Conservation (phyloP, 2,888 invertebrate genomes). For the Frankliniella fusca region DNA sequence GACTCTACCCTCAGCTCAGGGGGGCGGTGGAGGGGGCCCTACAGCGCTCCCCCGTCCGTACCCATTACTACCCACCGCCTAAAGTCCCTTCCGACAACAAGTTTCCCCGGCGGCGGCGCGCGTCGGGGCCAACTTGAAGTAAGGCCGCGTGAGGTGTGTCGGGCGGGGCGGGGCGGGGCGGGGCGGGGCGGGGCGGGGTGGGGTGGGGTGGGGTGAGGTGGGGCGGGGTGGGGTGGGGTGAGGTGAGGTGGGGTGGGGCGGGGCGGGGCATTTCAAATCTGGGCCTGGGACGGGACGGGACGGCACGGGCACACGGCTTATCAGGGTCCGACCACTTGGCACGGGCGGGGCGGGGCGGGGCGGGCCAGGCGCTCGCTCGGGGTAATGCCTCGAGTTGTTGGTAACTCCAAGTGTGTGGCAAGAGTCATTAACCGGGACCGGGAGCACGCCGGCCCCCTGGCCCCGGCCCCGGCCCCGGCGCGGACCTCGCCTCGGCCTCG, state of each 20-base stretch:
- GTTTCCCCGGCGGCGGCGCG: no score
- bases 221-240: background rate
- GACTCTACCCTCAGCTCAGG: no score
- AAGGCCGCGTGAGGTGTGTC: no score
- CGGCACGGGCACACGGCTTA: slow-evolving; percentile 36
- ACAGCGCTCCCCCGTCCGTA: no score
- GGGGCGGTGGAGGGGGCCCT: no score
- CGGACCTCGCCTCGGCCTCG: background rate
- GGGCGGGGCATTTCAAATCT: background rate
- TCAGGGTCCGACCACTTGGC: background rate
- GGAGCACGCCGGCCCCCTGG: background rate
- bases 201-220: no score
- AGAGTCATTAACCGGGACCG: slow-evolving; percentile 38
- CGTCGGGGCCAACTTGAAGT: no score
- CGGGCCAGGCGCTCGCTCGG: slow-evolving; percentile 34
- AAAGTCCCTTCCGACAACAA: no score
- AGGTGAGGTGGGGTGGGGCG: no score
- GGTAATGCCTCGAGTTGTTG: slow-evolving; percentile 10
- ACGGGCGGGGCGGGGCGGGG: slow-evolving; percentile 38
- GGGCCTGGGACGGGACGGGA: slow-evolving; percentile 38
- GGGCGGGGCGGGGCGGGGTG: no score
- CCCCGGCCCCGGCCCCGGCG: background rate
- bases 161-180: no score
- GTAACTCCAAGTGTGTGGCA: slow-evolving; percentile 28
- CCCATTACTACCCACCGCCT: no score